Conservation (phyloP, 2,888 invertebrate genomes). For the Rhabditophanes sp. region DNA sequence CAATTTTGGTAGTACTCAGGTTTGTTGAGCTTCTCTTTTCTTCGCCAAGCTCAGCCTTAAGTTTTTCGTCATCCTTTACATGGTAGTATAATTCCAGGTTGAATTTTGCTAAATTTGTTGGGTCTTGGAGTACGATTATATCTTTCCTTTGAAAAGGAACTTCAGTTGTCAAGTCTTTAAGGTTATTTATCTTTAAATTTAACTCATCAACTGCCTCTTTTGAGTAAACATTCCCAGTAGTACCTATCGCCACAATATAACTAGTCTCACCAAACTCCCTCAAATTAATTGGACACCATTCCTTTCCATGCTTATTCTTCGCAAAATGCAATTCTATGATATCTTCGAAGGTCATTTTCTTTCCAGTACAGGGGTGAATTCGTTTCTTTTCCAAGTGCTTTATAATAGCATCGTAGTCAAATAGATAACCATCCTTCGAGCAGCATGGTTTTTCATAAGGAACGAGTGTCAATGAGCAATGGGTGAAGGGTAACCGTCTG, state of each 20-base stretch:
- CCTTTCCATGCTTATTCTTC: conserved; percentile 58
- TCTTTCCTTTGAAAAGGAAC: conserved; percentile 71
- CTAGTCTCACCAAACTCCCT: conserved; percentile 73
- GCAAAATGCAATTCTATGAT: conserved; percentile 70
- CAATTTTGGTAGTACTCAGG: conserved; percentile 53
- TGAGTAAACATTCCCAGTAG: conserved; percentile 85
- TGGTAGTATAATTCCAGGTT: conserved; percentile 85
- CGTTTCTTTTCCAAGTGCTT: conserved; percentile 57
- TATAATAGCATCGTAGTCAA: conserved; percentile 59
- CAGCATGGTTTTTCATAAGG: conserved; percentile 82
- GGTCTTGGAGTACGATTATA: conserved; percentile 69
- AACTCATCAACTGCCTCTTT: conserved; percentile 62
- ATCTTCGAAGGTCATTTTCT: conserved; percentile 64
- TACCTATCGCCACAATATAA: conserved; percentile 71
- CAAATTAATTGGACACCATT: conserved; percentile 42
- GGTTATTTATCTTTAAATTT: conserved; percentile 81
- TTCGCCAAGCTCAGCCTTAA: conserved; percentile 55
- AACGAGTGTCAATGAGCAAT: conserved; percentile 61
- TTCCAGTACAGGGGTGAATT: conserved; percentile 80
- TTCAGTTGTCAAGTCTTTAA: conserved; percentile 76
- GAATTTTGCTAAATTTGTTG: conserved; percentile 72
- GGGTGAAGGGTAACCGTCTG: conserved; percentile 64
- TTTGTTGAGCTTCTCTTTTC: conserved; percentile 24
- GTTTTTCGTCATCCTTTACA: conserved; percentile 70
- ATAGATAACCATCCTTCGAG: conserved; percentile 74